A percentile compares a stretch with the other conserved stretches of the same genome.
Evolutionary conservation across 2,113 vertebrate genomes (phyloP).

Genomic region (Bombycilla garrulus): DNA sequence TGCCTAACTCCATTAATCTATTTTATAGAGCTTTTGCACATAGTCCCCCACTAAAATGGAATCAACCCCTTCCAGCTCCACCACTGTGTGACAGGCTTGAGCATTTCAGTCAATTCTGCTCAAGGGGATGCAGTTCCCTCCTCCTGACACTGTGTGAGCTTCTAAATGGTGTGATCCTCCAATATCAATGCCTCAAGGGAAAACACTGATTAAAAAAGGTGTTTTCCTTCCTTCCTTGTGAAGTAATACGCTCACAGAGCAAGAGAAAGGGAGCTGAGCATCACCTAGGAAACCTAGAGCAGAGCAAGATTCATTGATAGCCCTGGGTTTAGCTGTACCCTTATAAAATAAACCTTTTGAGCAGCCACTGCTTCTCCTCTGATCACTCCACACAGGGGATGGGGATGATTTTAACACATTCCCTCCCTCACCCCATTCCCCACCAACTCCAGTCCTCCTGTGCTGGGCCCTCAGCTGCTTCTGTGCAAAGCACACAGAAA

Average conservation of each 20-base stretch:
- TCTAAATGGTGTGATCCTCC: neutral
- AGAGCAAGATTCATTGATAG: neutral
- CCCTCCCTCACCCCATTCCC: neutral
- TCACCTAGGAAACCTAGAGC: neutral
- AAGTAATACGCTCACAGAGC: neutral
- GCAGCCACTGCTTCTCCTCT: neutral
- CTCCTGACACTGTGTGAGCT: neutral
- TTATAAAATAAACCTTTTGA: neutral
- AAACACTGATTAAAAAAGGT: neutral
- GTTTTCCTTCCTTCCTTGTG: neutral
- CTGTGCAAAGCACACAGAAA: neutral
- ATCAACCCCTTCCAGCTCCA: neutral
- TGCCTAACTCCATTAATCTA: neutral
- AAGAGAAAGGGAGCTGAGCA: neutral
- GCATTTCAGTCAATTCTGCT: neutral
- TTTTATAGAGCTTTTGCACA: neutral
- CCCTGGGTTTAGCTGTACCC: neutral
- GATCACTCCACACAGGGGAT: neutral
- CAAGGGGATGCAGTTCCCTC: neutral
- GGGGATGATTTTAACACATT: neutral
- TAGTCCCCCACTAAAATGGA: neutral
- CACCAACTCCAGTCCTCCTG: neutral
- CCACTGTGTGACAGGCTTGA: neutral
- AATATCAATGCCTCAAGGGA: neutral
- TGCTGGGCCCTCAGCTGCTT: neutral